These are phyloP conservation scores for Parnassius glacialis DNA, from an alignment of 2,888 invertebrate genomes.

Conservation along the genomic window DNA sequence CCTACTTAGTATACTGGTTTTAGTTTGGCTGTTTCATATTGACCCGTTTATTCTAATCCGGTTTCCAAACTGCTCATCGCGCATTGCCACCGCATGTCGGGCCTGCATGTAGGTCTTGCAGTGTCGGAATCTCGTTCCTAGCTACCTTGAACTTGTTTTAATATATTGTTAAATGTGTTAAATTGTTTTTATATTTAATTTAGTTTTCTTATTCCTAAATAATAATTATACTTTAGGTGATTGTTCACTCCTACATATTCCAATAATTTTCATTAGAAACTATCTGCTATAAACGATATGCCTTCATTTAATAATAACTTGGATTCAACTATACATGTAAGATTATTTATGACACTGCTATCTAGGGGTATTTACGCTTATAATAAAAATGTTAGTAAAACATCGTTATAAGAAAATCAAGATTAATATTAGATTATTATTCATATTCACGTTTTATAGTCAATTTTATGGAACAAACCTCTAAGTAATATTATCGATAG, in stretches of 20 bases:
- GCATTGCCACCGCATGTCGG: conserved; percentile 5
- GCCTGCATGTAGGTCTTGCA: conserved; percentile 11
- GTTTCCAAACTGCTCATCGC: conserved; percentile 23
- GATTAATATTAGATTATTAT: too few relatives aligned
- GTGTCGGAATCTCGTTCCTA: conserved; percentile 9
- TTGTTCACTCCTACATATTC: background rate
- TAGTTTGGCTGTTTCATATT: conserved; percentile 14
- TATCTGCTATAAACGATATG: too few relatives aligned
- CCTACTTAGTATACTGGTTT: conserved; percentile 25
- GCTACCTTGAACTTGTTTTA: background rate
- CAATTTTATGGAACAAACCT: background rate
- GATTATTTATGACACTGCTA: too few relatives aligned
- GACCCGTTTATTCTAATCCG: conserved; percentile 25
- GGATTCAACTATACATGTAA: too few relatives aligned
- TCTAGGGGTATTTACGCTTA: too few relatives aligned
- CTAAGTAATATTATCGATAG: conserved; percentile 9
- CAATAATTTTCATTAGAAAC: too few relatives aligned
- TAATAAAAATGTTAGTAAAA: background rate
- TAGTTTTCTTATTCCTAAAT: background rate
- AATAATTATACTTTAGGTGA: background rate
- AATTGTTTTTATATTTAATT: background rate
- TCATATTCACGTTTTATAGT: background rate
- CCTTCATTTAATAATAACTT: too few relatives aligned
- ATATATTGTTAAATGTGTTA: too few relatives aligned
- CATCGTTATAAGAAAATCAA: background rate